Percentiles rank a stretch among this genome's conserved stretches.
phyloP scores from a whole-genome alignment of 2,888 invertebrate species.

The Lamproptera curius region DNA sequence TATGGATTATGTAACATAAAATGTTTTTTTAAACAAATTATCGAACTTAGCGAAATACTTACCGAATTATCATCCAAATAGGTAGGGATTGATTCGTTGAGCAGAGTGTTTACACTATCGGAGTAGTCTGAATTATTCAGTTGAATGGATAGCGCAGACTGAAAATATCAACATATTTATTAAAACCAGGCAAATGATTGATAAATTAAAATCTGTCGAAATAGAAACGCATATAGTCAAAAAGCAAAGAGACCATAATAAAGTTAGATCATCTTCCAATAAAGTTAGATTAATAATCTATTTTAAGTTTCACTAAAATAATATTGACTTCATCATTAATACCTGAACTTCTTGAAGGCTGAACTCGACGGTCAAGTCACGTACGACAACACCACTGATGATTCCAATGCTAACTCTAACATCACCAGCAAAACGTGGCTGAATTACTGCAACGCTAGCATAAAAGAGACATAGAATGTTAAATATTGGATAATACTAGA shows the following conservation, averaged over 20 bases:
- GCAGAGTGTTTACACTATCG: slow-evolving; percentile 24
- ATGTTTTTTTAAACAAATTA: background rate
- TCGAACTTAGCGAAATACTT: slow-evolving; percentile 10
- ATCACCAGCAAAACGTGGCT: slow-evolving; percentile 33
- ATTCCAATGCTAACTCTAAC: slow-evolving; percentile 32
- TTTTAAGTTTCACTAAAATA: background rate
- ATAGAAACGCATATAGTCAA: too few species aligned
- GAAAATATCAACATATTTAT: slow-evolving; percentile 16
- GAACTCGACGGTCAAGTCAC: slow-evolving; percentile 36
- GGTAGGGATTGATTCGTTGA: slow-evolving; percentile 28
- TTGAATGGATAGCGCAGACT: slow-evolving; percentile 29
- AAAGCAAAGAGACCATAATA: too few species aligned
- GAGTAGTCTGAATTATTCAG: slow-evolving; percentile 25
- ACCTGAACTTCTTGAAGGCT: slow-evolving; percentile 41
- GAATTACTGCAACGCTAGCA: slow-evolving; percentile 36
- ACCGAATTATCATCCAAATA: slow-evolving; percentile 30
- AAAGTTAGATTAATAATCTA: background rate
- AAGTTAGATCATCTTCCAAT: too few species aligned
- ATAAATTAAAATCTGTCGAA: background rate
- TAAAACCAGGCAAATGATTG: background rate
- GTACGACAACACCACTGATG: slow-evolving; percentile 42
- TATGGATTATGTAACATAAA: too few species aligned
- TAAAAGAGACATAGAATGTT: slow-evolving; percentile 1
- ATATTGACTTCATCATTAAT: too few species aligned
- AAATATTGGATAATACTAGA: too few species aligned